Percentiles rank a stretch among this genome's conserved stretches.
Evolutionary conservation across 2,113 vertebrate genomes (phyloP).

Genomic region (Sisor rabdophorus): DNA sequence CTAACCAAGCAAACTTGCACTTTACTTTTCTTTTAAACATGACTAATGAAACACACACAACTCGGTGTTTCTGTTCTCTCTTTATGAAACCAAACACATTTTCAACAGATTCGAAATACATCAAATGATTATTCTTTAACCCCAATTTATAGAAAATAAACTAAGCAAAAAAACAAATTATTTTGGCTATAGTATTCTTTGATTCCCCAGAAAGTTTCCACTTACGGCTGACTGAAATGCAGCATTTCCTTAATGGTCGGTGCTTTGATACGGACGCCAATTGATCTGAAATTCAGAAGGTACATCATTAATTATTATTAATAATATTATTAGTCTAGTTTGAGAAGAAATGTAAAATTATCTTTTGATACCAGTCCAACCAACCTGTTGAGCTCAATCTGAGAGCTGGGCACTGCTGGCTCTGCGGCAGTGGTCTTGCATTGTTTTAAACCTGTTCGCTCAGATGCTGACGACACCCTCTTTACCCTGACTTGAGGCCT

Average conservation of each 20-base stretch:
- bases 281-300: constrained; percentile 54
- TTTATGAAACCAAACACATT: too few relatives aligned
- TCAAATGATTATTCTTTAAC: too few relatives aligned
- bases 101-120: too few relatives aligned
- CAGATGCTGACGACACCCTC: constrained; percentile 57
- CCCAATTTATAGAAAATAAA: too few relatives aligned
- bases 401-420: constrained; percentile 33
- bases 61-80: too few relatives aligned
- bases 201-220: not conserved
- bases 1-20: too few relatives aligned
- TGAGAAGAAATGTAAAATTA: not conserved
- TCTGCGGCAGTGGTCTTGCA: constrained; percentile 64
- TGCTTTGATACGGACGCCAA: constrained; percentile 75
- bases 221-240: constrained; percentile 59
- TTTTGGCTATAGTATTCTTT: constrained; percentile 50
- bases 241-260: constrained; percentile 70
- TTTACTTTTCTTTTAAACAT: too few relatives aligned
- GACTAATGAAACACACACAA: too few relatives aligned
- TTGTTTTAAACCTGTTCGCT: constrained; percentile 64
- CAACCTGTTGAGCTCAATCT: constrained; percentile 56
- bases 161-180: too few relatives aligned
- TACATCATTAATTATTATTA: not conserved
- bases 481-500: constrained; percentile 63
- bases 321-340: not conserved
- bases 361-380: not conserved